Base-by-base conservation (phyloP, 1,140 invertebrate species). In the Musca domestica region DNA sequence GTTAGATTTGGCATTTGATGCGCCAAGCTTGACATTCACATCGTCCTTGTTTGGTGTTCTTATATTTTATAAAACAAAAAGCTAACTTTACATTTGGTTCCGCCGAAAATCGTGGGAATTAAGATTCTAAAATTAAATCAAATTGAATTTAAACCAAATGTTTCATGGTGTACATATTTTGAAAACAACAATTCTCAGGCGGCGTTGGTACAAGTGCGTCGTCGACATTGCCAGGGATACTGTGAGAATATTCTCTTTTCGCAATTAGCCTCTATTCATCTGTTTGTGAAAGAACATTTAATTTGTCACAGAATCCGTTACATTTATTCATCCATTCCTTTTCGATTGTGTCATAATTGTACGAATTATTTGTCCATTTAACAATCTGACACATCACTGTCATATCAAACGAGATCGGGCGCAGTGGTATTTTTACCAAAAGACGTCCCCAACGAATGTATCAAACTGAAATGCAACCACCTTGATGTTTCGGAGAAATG, bases 361-460 rank as follows among this genome's bases (percentile, higher is more conserved):
- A 30, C 17, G 56, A 61, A 19, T 66, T 66, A 66, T 69, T 69
- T 69, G 64, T 19, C 47, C 51, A 80, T 79, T 80, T 80, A 80
- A 80, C 77, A 73, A 75, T 69, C 77, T 80, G 77, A 77, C 77
- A 80, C 74, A 80, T 80, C 77, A 80, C 74, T 77, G 77, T 80
- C 77, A 80, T 72, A 80, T 77, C 77, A 79, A 69, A 76, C 64
- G 48, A 20, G 64, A 41, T 34, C n/a, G 4, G 27, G n/a, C n/a
- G 14, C 23, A 3, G 12, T 25, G n/a, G n/a, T n/a, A n/a, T n/a
- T 17, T 41, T 41, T 41, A 2, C 34, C 4, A 41, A 41, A n/a
- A 5, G 10, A 12, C 10, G 10, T 41, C 4, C 34, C 34, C 34
- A 41, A 41, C 2, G 4, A 10, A 5, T 10, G 10, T 2, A 12